phyloP scores from a whole-genome alignment of 2,113 vertebrate species.

The Odocoileus hemionus region DNA sequence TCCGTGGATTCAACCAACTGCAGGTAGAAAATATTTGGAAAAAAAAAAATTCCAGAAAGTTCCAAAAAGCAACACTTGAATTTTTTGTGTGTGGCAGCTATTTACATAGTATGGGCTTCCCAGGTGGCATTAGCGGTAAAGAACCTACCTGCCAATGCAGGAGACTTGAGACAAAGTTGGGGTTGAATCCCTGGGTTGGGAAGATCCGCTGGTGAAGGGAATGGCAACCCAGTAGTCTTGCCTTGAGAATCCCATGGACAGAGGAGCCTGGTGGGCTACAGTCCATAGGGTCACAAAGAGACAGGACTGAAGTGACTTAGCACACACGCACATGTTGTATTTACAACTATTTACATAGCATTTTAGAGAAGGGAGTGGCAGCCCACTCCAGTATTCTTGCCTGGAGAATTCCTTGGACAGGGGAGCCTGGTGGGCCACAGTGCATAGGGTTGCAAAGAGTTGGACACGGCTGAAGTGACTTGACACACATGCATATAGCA shows the following conservation, averaged over 20 bases:
- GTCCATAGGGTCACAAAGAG: neutral
- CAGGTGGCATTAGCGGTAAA: neutral
- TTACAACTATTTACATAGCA: neutral
- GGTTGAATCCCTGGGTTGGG: neutral
- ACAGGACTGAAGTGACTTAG: neutral
- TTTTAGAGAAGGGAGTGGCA: neutral
- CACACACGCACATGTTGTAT: neutral
- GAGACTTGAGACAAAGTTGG: neutral
- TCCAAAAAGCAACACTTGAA: neutral
- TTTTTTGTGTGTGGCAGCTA: neutral
- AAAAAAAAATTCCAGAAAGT: neutral
- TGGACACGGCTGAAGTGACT: neutral
- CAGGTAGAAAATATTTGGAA: neutral
- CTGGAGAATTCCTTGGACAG: neutral
- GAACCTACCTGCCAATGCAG: neutral
- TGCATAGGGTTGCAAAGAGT: neutral
- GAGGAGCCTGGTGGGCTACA: neutral
- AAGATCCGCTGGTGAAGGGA: neutral
- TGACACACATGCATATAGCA: neutral
- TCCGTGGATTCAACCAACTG: neutral
- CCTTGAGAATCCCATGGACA: neutral
- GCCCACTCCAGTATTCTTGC: neutral
- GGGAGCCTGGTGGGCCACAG: neutral
- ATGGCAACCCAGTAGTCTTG: neutral
- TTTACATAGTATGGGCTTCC: neutral